phyloP scores from a whole-genome alignment of 2,888 invertebrate species.

The Drosophila crucigera region DNA sequence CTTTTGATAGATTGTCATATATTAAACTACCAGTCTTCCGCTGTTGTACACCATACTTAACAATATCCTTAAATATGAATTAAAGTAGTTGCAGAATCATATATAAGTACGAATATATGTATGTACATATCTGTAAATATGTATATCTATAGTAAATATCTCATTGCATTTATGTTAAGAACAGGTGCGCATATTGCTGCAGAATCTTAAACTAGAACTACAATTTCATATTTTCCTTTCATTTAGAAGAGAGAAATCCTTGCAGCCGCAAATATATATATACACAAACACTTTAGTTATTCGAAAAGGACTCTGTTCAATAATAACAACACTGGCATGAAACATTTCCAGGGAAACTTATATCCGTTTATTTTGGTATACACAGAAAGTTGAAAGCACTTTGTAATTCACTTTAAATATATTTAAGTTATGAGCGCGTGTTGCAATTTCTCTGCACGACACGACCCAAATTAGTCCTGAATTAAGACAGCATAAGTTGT shows the following conservation, averaged over 20 bases:
- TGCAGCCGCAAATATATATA: background rate
- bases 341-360: background rate
- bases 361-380: background rate
- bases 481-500: background rate
- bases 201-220: background rate
- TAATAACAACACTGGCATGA: background rate
- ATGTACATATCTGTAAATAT: background rate
- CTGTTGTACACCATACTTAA: background rate
- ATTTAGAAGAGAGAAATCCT: background rate
- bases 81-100: background rate
- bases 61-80: background rate
- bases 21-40: background rate
- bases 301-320: background rate
- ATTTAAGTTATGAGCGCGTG: background rate
- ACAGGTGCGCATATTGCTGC: background rate
- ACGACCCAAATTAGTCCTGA: background rate
- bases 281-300: background rate
- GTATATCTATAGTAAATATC: background rate
- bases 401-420: background rate
- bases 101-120: background rate
- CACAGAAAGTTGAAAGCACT: background rate
- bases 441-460: background rate
- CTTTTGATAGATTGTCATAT: conserved; percentile 5
- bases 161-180: background rate
- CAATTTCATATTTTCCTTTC: background rate